Evolutionary conservation across 2,888 invertebrate species (phyloP).

Genomic region (Drosophila maculinotata): DNA sequence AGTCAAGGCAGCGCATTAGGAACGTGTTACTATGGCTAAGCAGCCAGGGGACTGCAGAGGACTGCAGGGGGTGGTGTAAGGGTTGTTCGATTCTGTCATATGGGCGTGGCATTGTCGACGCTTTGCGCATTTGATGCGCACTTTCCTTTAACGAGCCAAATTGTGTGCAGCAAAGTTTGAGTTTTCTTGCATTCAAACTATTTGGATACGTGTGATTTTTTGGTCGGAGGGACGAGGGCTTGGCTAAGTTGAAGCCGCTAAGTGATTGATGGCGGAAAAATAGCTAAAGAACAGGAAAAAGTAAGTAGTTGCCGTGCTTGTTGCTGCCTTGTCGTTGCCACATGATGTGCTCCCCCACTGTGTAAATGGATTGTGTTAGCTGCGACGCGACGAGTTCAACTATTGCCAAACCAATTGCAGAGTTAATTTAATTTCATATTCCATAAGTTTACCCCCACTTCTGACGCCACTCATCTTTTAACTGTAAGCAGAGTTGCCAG

Average conservation of each 20-base stretch:
- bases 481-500: no score
- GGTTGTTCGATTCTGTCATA: constrained; percentile 34
- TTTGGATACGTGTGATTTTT: constrained; percentile 24
- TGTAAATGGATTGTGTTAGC: constrained; percentile 30
- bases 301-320: constrained; percentile 35
- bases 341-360: constrained; percentile 1
- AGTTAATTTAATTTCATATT: not conserved
- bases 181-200: constrained; percentile 39
- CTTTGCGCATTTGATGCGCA: constrained; percentile 55
- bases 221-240: not conserved
- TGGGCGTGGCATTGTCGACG: constrained; percentile 53
- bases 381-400: constrained; percentile 20
- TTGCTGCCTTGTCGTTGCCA: constrained; percentile 23
- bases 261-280: constrained; percentile 52
- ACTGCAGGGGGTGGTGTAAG: not conserved
- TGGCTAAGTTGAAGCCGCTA: constrained; percentile 48
- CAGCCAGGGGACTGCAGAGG: not conserved
- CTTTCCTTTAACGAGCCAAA: constrained; percentile 64
- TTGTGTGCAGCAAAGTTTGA: constrained; percentile 50
- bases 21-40: constrained; percentile 37
- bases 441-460: not conserved
- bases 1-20: constrained; percentile 58
- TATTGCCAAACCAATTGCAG: constrained; percentile 9
- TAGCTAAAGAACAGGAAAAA: constrained; percentile 15
- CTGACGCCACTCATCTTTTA: not conserved